Evolutionary conservation across 2,888 invertebrate genomes (phyloP).

Genomic region (Diarsia brunnea): DNA sequence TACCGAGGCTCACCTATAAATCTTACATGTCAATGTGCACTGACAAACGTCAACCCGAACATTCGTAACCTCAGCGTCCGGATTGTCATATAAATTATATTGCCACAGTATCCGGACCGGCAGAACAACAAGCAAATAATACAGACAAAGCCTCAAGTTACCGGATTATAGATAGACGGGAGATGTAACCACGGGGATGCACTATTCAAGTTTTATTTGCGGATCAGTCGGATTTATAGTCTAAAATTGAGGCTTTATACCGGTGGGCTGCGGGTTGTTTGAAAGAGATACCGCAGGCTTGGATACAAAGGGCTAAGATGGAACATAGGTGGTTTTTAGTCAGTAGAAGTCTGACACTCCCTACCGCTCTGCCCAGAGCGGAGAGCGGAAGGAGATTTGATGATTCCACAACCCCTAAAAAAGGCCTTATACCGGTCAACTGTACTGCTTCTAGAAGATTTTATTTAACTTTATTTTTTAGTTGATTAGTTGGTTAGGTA

Average conservation of each 20-base stretch:
- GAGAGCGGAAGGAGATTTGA: too few species aligned
- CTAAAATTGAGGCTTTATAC: not conserved
- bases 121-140: conserved; percentile 36
- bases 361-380: too few species aligned
- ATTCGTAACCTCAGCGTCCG: conserved; percentile 22
- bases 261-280: not conserved
- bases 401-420: too few species aligned
- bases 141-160: conserved; percentile 31
- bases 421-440: not conserved
- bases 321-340: too few species aligned
- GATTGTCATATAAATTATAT: conserved; percentile 47
- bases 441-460: not conserved
- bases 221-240: not conserved
- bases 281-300: too few species aligned
- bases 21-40: conserved; percentile 23
- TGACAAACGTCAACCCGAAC: conserved; percentile 24
- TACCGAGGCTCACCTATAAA: not conserved
- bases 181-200: not conserved
- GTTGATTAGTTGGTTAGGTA: not conserved
- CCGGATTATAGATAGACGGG: conserved; percentile 7
- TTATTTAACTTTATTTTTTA: not conserved
- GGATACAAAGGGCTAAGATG: too few species aligned
- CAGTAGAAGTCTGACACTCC: too few species aligned
- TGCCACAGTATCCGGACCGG: conserved; percentile 27
- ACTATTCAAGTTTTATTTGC: conserved; percentile 11